Conservation (phyloP, 2,888 invertebrate species). For the Hymenopus coronatus region DNA sequence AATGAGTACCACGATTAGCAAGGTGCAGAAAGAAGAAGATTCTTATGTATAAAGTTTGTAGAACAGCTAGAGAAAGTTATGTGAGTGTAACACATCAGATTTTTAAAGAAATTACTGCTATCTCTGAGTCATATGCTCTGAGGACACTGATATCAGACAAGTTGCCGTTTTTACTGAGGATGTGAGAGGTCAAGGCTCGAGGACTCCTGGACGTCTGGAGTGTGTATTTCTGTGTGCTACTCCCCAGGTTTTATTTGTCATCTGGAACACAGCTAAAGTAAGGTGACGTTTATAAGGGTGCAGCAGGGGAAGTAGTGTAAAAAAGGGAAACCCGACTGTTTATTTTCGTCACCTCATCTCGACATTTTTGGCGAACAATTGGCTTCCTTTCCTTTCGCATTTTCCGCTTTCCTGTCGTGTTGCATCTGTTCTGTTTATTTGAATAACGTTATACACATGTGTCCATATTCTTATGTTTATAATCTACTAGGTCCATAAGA, state of each 20-base stretch:
- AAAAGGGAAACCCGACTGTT: not conserved
- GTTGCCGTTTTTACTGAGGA: not conserved
- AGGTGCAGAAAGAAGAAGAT: no score
- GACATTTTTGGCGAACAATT: slow-evolving; percentile 3
- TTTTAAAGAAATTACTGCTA: no score
- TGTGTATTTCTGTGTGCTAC: not conserved
- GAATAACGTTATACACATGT: not conserved
- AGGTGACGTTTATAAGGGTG: not conserved
- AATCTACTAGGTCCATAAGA: no score
- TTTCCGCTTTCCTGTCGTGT: not conserved
- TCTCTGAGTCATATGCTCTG: no score
- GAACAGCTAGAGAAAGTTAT: no score
- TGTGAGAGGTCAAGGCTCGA: not conserved
- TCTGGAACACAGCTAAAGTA: not conserved
- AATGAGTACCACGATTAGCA: no score
- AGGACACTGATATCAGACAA: no score
- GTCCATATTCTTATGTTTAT: no score
- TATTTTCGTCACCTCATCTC: not conserved
- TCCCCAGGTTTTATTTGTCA: not conserved
- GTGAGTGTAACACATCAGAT: no score
- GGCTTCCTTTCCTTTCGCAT: not conserved
- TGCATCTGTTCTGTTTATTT: not conserved
- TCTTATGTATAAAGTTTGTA: no score
- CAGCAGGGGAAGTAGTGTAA: not conserved
- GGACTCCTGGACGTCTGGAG: not conserved